Evolutionary conservation across 2,797 vertebrate genomes (phyloP).

Genomic region (Ctenopoma kingsleyae): DNA sequence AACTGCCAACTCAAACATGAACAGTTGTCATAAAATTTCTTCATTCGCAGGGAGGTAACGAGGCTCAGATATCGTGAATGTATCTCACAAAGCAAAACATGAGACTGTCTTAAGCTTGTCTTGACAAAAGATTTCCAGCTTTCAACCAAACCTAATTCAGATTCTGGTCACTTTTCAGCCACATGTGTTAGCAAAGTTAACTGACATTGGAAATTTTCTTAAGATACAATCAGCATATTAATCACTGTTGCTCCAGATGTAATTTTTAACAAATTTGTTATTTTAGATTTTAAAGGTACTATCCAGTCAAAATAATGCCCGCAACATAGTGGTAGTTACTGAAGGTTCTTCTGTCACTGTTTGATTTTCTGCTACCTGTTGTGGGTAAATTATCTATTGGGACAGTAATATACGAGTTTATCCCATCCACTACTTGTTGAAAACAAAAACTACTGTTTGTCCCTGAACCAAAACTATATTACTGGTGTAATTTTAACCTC

Average conservation of each 20-base stretch:
- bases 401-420: slow-evolving; percentile 15
- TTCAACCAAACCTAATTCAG: slow-evolving; percentile 46
- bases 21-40: background rate
- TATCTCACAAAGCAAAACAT: slow-evolving; percentile 69
- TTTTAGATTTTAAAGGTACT: slow-evolving; percentile 48
- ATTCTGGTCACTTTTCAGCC: slow-evolving; percentile 40
- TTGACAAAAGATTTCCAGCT: slow-evolving; percentile 60
- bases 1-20: background rate
- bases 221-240: slow-evolving; percentile 12
- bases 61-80: slow-evolving; percentile 18
- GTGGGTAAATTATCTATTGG: slow-evolving; percentile 7
- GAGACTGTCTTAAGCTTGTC: slow-evolving; percentile 43
- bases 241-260: slow-evolving; percentile 21
- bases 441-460: slow-evolving; percentile 29
- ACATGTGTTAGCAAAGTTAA: slow-evolving; percentile 30
- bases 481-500: slow-evolving; percentile 44
- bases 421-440: slow-evolving; percentile 17
- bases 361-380: background rate
- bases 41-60: background rate
- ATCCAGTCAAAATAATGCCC: slow-evolving; percentile 47
- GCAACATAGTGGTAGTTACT: background rate
- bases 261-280: background rate
- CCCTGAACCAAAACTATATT: slow-evolving; percentile 30
- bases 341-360: background rate
- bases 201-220: slow-evolving; percentile 23